Percentiles rank a stretch among this genome's conserved stretches.
Evolutionary conservation across 2,888 invertebrate species (phyloP).

Genomic region (Drosophila eohydei): DNA sequence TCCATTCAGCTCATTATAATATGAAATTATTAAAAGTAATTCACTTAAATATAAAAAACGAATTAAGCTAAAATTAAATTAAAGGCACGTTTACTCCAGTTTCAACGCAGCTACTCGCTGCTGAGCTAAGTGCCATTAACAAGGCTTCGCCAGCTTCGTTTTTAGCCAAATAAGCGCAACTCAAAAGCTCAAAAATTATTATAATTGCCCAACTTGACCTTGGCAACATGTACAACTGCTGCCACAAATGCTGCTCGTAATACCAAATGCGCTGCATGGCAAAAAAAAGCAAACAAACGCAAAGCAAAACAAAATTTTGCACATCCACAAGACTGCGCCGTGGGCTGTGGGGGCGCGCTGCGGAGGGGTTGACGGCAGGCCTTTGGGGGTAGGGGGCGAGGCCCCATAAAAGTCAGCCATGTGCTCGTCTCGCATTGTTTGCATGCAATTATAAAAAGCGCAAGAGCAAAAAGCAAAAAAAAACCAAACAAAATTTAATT

Average conservation of each 20-base stretch:
- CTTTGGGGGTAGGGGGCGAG: slow-evolving; percentile 3
- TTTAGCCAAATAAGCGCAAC: slow-evolving; percentile 48
- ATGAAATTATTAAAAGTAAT: slow-evolving; percentile 70
- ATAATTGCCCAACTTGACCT: slow-evolving; percentile 75
- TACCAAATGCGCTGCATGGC: slow-evolving; percentile 64
- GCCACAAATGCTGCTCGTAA: slow-evolving; percentile 57
- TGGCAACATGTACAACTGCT: slow-evolving; percentile 61
- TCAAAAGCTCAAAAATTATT: slow-evolving; percentile 58
- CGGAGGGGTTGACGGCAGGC: not conserved
- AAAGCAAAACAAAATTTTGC: slow-evolving; percentile 54
- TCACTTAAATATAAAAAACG: slow-evolving; percentile 28
- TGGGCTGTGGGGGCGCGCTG: not conserved
- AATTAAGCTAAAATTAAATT: slow-evolving; percentile 42
- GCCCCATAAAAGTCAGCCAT: slow-evolving; percentile 33
- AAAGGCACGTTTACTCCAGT: slow-evolving; percentile 78
- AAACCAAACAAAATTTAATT: slow-evolving; percentile 75
- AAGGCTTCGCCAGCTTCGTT: slow-evolving; percentile 40
- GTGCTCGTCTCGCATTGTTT: slow-evolving; percentile 62
- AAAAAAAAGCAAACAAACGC: not conserved
- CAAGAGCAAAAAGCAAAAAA: slow-evolving; percentile 39
- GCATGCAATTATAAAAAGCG: slow-evolving; percentile 75
- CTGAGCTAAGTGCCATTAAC: slow-evolving; percentile 76
- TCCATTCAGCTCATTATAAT: slow-evolving; percentile 63
- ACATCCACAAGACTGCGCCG: slow-evolving; percentile 50
- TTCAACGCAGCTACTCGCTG: slow-evolving; percentile 56